These are phyloP conservation scores for Coregonus clupeaformis DNA, from an alignment of 2,113 vertebrate species.

Conservation along the genomic window DNA sequence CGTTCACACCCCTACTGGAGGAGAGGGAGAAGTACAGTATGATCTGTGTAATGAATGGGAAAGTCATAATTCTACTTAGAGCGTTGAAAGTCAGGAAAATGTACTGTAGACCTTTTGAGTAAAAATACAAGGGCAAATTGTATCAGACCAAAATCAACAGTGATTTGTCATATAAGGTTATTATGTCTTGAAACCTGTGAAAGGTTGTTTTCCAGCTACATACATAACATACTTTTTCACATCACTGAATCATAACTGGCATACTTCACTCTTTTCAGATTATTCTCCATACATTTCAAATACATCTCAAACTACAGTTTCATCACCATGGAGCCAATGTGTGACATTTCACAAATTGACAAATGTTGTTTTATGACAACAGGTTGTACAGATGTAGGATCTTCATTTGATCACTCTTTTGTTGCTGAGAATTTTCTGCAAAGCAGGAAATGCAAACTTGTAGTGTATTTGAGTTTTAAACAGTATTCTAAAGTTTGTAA, in stretches of 20 bases:
- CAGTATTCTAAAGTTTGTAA: too few species aligned
- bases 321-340: background rate
- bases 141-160: background rate
- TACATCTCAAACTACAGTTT: background rate
- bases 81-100: background rate
- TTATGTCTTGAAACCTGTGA: background rate
- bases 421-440: too few species aligned
- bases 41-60: background rate
- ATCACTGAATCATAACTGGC: background rate
- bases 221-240: background rate
- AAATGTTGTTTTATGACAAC: background rate
- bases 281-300: too few species aligned
- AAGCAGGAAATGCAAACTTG: too few species aligned
- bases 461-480: too few species aligned
- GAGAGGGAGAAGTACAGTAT: background rate
- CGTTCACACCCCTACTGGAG: conserved; percentile 1
- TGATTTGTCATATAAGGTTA: background rate
- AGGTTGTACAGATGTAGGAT: background rate
- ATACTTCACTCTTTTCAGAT: too few species aligned
- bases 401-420: too few species aligned
- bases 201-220: background rate
- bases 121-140: background rate
- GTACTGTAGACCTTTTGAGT: background rate
- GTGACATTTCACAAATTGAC: background rate
- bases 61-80: background rate